Percentiles rank a stretch among this genome's conserved stretches.
phyloP scores from a whole-genome alignment of 2,797 vertebrate species.

The Gadopsis marmoratus region DNA sequence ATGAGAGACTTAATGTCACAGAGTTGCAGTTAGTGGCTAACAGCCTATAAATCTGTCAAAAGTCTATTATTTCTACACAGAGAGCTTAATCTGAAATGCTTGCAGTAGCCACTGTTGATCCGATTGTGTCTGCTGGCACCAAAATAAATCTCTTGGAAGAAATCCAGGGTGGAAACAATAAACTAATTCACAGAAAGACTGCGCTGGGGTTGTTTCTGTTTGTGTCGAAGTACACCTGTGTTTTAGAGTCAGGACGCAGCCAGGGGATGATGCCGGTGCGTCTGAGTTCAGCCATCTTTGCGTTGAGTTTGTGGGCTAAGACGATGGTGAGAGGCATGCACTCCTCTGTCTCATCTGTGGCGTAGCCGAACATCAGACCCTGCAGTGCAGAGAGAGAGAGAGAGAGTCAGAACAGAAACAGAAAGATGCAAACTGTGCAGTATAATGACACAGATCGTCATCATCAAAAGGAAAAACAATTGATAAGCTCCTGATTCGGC shows the following conservation, averaged over 20 bases:
- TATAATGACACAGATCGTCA: background rate
- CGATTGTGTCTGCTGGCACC: constrained; percentile 52
- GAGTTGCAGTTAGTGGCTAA: constrained; percentile 24
- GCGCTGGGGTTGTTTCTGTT: constrained; percentile 7
- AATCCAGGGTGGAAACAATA: constrained; percentile 42
- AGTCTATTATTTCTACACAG: constrained; percentile 48
- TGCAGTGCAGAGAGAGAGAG: constrained; percentile 56
- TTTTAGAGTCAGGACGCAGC: constrained; percentile 98
- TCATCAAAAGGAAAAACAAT: background rate
- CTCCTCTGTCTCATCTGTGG: constrained; percentile 98
- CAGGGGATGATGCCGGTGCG: constrained; percentile 88
- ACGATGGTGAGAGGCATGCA: constrained; percentile 98
- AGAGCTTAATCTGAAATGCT: constrained; percentile 51
- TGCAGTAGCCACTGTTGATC: constrained; percentile 40
- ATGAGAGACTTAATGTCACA: constrained; percentile 16
- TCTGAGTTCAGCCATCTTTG: constrained; percentile 94
- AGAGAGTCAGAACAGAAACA: background rate
- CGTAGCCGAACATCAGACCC: constrained; percentile 99
- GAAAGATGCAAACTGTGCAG: background rate
- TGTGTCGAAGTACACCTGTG: constrained; percentile 86
- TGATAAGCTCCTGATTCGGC: background rate
- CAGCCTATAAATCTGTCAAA: constrained; percentile 30
- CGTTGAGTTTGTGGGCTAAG: constrained; percentile 95
- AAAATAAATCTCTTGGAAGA: constrained; percentile 48
- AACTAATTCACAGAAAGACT: constrained; percentile 17